Base-by-base conservation (phyloP, 2,113 vertebrate genomes). In the Cyprinodon brontotheroides region DNA sequence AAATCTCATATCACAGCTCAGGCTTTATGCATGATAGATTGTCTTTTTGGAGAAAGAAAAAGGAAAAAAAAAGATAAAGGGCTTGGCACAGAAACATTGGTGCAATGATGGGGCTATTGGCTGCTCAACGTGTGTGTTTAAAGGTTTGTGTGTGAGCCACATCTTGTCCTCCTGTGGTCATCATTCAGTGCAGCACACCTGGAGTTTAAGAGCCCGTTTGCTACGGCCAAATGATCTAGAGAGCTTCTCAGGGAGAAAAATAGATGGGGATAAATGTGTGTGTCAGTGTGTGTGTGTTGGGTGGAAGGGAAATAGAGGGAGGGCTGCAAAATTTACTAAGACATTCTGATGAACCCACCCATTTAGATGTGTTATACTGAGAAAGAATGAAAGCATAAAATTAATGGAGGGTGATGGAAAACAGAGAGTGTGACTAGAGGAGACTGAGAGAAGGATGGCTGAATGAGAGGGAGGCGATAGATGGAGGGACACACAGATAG, bases 181-280 rank as follows among this genome's bases (percentile, higher is more conserved):
- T 86, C 72, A 85, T 83, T 87, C 75, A 84, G 10, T 61, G 75
- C 78, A 59, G 36, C 78, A 48, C 86, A 83, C 77, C 83, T 88
- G 82, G 80, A 85, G 68, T 77, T 60, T 72, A 73, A 74, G 69
- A 79, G 79, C 64, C 70, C 13, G 38, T 79, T 78, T 80, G 78
- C 68, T 77, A 68, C 4, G 14, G 76, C 80, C 82, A 89, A 91
- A 86, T 84, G 80, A 84, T 83, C 43, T 66, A 43, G 68, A 75
- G 12, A 50, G 14, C 36, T 63, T 22, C 43, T 12, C 59, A 61
- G 65, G 75, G 11, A 74, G 38, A 74, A 22, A 68, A 64, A 48
- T 15, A 20, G 29, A 61, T 53, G 10, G 12, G 68, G 74, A 69
- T 10, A n/a, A 29, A 29, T 29, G 29, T 29, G 29, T 29, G 29